Evolutionary conservation across 1,140 invertebrate species (phyloP), one percentile per base, ranked within the genome.

Genomic region (Tetragonula clypearis): DNA sequence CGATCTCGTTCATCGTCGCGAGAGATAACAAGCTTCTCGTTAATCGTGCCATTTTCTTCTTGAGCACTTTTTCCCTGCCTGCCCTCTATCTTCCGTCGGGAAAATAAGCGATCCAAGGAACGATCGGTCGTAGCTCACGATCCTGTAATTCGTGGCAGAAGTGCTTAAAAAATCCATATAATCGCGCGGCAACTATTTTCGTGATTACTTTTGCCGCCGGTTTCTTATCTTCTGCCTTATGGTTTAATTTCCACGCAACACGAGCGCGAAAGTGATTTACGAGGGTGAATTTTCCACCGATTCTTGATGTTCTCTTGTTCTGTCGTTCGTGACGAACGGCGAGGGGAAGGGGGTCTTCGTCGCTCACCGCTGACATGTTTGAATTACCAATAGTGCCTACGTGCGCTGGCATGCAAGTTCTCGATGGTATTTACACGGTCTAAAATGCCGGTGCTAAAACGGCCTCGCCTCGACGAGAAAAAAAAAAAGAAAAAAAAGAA

Each of bases 181-280:
- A 83, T 65, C 5, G 66, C 19, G 65, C 17, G 75, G 76, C n/a
- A 79, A 79, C 82, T 79, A 84, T 84, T 79, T 79, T 73, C 68
- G 26, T 65, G 76, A 79, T 73, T 84, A 84, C 76, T 35, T 30
- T 62, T 49, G 35, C 66, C 2, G 5, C 4, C 2, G 9, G n/a
- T 4, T 35, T 23, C 77, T 84, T 84, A 79, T 84, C 82, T 78
- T 19, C 41, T 6, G 17, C 17, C 2, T 30, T 30, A 30, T 30
- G 30, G 49, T 55, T 65, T 84, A 84, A 84, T 84, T 84, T 68
- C 56, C 58, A 49, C 76, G 82, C 79, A 84, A 84, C 75, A 84
- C 77, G 82, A 79, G 82, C 66, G 82, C 66, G 82, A 79, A 79
- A 84, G 82, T 79, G 77, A 84, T 84, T 84, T 71, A 79, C 77